These are phyloP conservation scores for Calyptomena viridis DNA, from an alignment of 2,113 vertebrate species.

Conservation along the genomic window DNA sequence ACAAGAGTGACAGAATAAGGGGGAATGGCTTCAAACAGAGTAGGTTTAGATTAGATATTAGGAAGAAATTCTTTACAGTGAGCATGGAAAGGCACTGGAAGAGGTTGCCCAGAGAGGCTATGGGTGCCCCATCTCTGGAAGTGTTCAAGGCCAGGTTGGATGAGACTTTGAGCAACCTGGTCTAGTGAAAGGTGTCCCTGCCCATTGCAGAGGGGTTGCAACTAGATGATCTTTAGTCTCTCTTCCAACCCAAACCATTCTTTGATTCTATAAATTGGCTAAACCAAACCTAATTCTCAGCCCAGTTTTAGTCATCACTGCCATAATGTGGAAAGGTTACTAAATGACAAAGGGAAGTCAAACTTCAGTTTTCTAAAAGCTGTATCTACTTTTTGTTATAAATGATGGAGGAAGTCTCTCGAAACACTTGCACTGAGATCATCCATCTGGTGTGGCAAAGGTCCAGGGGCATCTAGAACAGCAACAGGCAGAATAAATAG, in stretches of 20 bases:
- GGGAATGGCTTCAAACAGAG: background rate
- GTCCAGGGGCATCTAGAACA: background rate
- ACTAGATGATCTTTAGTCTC: background rate
- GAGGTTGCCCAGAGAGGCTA: background rate
- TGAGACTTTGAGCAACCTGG: background rate
- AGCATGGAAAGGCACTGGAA: background rate
- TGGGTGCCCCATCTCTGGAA: background rate
- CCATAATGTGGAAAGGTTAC: background rate
- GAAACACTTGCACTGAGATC: background rate
- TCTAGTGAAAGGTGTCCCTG: background rate
- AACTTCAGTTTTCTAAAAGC: background rate
- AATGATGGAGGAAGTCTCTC: background rate
- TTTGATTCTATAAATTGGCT: background rate
- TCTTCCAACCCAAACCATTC: background rate
- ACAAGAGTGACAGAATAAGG: background rate
- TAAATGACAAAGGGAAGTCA: background rate
- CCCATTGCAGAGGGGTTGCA: background rate
- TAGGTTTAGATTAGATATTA: background rate
- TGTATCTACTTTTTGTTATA: background rate
- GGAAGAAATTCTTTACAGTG: background rate
- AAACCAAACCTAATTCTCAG: background rate
- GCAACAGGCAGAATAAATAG: background rate
- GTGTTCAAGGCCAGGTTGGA: background rate
- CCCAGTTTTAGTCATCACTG: background rate
- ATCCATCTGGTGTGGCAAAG: background rate